Evolutionary conservation across 2,113 vertebrate genomes (phyloP), one percentile per base, ranked within the genome.

Genomic region (Chaenogobius annularis): DNA sequence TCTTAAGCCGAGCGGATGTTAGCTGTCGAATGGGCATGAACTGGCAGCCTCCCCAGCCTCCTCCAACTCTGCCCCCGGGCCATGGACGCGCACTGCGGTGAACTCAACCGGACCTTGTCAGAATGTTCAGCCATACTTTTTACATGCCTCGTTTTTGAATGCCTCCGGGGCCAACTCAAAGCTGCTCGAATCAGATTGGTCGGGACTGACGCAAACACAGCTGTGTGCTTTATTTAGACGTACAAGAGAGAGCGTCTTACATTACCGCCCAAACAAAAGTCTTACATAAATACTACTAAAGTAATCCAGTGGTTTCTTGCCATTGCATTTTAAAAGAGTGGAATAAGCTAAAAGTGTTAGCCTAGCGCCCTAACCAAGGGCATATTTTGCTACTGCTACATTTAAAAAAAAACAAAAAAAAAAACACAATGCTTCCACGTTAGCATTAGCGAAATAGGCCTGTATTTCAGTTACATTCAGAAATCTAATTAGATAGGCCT

Each of bases 11-110:
- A 75, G 69, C 48, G 35, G 55, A 80, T 66, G 75, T 80, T 79
- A 71, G 12, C 68, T 86, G 72, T 72, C 66, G 69, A 22, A 62
- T 47, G 50, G 68, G 22, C 40, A 37, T 73, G 58, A 83, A 76
- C 58, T 47, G 44, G 19, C 68, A 55, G 13, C 74, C 74, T 31
- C 43, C 74, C 19, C 46, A 17, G 63, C 50, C 73, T 71, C 43
- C 76, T 19, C 43, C 31, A 46, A 15, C 70, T 44, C 52, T 52
- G 44, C 66, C 74, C 47, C 62, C 56, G 62, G 74, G 76, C 78
- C 35, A 35, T 11, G n/a, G 12, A 10, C 23, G 13, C 15, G 31
- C 20, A 64, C 69, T 61, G 65, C 64, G 70, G 81, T 70, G 83
- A 68, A 81, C 70, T 68, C 46, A 8, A 63, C 15, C 1, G 9